Evolutionary conservation across 1,140 invertebrate species (phyloP).

Genomic region (Heliconius himera): DNA sequence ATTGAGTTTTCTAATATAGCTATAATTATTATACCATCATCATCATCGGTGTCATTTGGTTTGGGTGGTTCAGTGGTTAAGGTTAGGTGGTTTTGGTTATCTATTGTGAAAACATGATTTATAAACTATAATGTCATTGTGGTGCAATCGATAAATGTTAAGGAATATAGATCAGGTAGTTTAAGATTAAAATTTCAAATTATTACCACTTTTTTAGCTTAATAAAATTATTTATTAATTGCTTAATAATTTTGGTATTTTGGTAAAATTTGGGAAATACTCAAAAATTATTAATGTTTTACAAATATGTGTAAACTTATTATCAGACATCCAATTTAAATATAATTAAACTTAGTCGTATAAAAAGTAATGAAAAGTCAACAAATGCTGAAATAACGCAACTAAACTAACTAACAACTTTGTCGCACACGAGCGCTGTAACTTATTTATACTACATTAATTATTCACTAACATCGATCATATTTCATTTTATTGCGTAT

Average conservation of each 20-base stretch:
- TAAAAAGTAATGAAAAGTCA: neutral
- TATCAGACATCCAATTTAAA: too few species aligned
- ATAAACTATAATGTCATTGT: too few species aligned
- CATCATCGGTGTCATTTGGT: neutral
- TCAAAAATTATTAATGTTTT: too few species aligned
- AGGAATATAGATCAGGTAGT: neutral
- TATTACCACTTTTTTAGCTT: too few species aligned
- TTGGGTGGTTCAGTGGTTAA: neutral
- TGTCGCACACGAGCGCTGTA: neutral
- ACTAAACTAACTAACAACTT: neutral
- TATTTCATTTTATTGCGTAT: neutral
- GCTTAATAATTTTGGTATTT: too few species aligned
- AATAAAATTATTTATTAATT: too few species aligned
- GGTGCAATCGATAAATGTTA: neutral
- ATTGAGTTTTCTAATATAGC: neutral
- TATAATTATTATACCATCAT: too few species aligned
- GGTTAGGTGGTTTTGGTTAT: neutral
- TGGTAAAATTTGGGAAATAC: too few species aligned
- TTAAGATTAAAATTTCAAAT: neutral
- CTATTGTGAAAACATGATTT: neutral
- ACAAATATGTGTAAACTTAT: too few species aligned
- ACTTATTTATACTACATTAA: constrained; percentile 5
- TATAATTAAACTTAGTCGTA: neutral
- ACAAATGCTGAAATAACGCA: neutral
- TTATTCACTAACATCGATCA: constrained; percentile 1